Conservation (phyloP, 2,113 vertebrate genomes). For the Triplophysa siluroides region DNA sequence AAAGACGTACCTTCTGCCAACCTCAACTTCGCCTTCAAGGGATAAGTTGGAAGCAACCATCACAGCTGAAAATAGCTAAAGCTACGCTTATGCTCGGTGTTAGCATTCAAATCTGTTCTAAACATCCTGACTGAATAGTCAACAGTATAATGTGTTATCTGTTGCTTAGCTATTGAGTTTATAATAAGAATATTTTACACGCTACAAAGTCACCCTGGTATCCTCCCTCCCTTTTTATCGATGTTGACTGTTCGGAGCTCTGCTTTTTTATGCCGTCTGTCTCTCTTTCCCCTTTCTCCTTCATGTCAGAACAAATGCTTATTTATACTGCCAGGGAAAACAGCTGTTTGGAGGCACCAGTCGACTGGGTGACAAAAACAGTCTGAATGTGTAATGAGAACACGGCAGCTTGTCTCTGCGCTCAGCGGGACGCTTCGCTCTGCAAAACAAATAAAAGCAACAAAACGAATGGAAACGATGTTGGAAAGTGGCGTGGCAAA, state of each 20-base stretch:
- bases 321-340: constrained; percentile 71
- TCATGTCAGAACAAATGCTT: constrained; percentile 58
- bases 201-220: constrained; percentile 38
- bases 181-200: constrained; percentile 49
- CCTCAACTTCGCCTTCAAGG: neutral
- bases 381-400: constrained; percentile 72
- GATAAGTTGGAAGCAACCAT: constrained; percentile 22
- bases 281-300: constrained; percentile 47
- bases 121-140: constrained; percentile 44
- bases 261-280: constrained; percentile 55
- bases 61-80: constrained; percentile 40
- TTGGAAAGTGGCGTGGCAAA: constrained; percentile 52
- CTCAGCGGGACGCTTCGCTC: constrained; percentile 62
- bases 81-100: constrained; percentile 2
- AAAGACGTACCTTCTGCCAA: constrained; percentile 15
- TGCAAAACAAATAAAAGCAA: constrained; percentile 65
- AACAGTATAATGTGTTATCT: constrained; percentile 45
- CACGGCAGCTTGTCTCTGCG: constrained; percentile 60
- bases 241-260: constrained; percentile 48
- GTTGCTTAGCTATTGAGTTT: constrained; percentile 44
- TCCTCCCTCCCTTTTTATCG: constrained; percentile 32
- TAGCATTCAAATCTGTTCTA: constrained; percentile 43
- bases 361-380: constrained; percentile 61
- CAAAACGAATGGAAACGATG: constrained; percentile 60
- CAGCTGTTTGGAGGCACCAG: constrained; percentile 69